phyloP scores from a whole-genome alignment of 23 tunicate genomes.

The Pegea sp. region DNA sequence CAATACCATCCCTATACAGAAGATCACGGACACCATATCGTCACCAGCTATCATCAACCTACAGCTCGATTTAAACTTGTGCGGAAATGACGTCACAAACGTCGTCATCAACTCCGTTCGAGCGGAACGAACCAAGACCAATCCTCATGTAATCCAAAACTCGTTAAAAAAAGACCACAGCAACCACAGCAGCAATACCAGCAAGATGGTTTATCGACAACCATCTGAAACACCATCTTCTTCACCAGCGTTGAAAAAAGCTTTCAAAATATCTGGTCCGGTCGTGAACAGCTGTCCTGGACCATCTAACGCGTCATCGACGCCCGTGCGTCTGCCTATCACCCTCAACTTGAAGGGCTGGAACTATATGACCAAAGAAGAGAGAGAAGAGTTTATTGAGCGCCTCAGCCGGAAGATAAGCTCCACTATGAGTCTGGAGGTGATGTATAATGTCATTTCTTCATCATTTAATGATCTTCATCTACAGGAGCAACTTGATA shows the following conservation, averaged over 20 bases:
- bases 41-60: background rate
- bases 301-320: background rate
- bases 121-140: background rate
- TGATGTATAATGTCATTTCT: background rate
- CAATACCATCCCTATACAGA: too few relatives aligned
- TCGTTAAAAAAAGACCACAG: too few relatives aligned
- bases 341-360: conserved; percentile 4
- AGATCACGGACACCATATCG: background rate
- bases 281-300: too few relatives aligned
- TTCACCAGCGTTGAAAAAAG: background rate
- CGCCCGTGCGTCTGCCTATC: background rate
- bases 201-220: too few relatives aligned
- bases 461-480: background rate
- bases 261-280: too few relatives aligned
- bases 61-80: background rate
- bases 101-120: background rate
- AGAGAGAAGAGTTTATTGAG: conserved; percentile 16
- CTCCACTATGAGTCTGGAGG: conserved; percentile 41
- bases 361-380: conserved; percentile 18
- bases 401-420: conserved; percentile 25
- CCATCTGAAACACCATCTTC: too few relatives aligned
- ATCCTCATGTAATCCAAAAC: background rate
- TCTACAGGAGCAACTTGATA: conserved; percentile 53
- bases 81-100: background rate
- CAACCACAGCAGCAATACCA: too few relatives aligned